Base-by-base conservation (phyloP, 2,797 vertebrate species). In the Chrosomus eos region DNA sequence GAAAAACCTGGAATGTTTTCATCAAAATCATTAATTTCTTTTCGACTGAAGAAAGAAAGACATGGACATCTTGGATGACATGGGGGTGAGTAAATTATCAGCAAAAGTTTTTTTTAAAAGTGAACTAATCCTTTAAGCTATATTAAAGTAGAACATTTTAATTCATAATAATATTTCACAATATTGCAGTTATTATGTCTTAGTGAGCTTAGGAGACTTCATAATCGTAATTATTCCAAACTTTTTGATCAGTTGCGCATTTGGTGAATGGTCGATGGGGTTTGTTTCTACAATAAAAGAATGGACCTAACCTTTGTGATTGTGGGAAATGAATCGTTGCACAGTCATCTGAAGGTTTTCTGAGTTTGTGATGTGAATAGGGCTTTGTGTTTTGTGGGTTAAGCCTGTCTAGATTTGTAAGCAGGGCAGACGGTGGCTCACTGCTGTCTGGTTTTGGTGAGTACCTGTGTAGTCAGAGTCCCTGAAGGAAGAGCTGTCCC, bases 371-470 rank as follows among this genome's bases (percentile, higher is more conserved):
- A 74, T 33, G 26, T 36, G 51, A 31, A 23, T 23, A 9, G 67
- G 23, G 8, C 13, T 55, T 38, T 64, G 26, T 75, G 31, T 3
- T 58, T 60, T 62, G 26, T 74, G 43, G 48, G 5, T 74, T 74
- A 6, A 31, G 28, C n/a, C 11, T 60, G 58, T 48, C 28, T 51
- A 26, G 11, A 36, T 48, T 62, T 80, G 43, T 68, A 66, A 2
- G 28, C 62, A 9, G n/a, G 26, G 26, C 18, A 78, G 33, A 18
- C 33, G 26, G 68, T 68, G 48, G 60, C 62, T 84, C 40, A 62
- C 16, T 45, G 71, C 21, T 33, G 79, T 78, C 60, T 71, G 48
- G 74, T 60, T 64, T 31, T 85, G 75, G 80, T 55, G 66, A 66
- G 31, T 73, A 45, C 55, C 36, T 26, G 64, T 26, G 6, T 79